phyloP scores from a whole-genome alignment of 2,113 vertebrate species.

The Lamprologus lemairii region DNA sequence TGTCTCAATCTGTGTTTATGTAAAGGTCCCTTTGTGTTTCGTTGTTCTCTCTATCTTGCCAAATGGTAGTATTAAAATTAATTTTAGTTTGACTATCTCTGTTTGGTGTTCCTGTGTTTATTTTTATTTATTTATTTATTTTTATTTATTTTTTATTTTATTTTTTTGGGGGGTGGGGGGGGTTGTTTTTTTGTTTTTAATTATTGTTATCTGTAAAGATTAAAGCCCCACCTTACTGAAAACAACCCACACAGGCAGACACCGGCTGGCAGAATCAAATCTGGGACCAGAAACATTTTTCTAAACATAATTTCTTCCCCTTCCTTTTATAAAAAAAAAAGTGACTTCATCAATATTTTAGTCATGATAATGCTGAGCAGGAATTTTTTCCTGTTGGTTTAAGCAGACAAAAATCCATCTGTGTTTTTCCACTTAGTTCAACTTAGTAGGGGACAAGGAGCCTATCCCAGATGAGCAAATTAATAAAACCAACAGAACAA shows the following conservation, averaged over 20 bases:
- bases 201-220: background rate
- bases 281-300: background rate
- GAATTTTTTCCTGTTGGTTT: background rate
- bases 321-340: background rate
- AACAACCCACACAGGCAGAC: background rate
- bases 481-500: background rate
- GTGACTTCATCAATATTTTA: background rate
- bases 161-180: accelerated
- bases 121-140: background rate
- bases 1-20: background rate
- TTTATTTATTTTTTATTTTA: too few species aligned
- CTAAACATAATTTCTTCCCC: background rate
- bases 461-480: background rate
- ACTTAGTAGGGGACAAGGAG: background rate
- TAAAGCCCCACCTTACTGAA: background rate
- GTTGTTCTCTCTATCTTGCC: background rate
- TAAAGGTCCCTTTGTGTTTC: background rate
- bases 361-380: background rate
- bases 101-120: background rate
- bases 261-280: background rate
- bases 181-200: background rate
- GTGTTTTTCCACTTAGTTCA: background rate
- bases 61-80: background rate
- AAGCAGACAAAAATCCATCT: background rate
- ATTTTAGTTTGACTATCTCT: background rate